phyloP scores from a whole-genome alignment of 2,888 invertebrate species.

The Pedicia rivosa region DNA sequence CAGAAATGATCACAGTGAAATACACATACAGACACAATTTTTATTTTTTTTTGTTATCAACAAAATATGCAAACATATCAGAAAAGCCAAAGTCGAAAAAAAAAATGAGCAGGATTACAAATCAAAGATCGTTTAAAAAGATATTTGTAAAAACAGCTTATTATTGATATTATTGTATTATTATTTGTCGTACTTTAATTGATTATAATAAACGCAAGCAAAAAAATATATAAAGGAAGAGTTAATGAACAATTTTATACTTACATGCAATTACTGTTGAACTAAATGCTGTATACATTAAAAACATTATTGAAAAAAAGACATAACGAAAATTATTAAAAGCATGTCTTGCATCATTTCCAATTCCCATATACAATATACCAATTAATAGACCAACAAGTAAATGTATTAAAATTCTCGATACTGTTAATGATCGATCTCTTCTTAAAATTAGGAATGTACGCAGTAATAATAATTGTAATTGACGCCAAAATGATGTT shows the following conservation, averaged over 20 bases:
- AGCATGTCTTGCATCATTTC: conserved; percentile 68
- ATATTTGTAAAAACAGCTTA: too few species aligned
- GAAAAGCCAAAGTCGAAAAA: too few species aligned
- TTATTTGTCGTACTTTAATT: too few species aligned
- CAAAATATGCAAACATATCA: too few species aligned
- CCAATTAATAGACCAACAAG: conserved; percentile 70
- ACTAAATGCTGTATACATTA: conserved; percentile 89
- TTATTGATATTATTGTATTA: too few species aligned
- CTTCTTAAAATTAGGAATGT: conserved; percentile 48
- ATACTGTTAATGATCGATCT: conserved; percentile 56
- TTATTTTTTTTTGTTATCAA: too few species aligned
- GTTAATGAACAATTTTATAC: conserved; percentile 28
- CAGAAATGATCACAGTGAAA: too few species aligned
- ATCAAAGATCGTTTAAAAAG: too few species aligned
- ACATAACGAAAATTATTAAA: conserved; percentile 76
- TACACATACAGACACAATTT: too few species aligned
- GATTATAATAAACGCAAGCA: too few species aligned
- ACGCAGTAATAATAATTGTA: conserved; percentile 42
- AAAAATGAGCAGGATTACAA: too few species aligned
- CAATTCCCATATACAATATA: conserved; percentile 66
- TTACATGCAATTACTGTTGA: conserved; percentile 81
- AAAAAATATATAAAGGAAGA: conserved; percentile 3
- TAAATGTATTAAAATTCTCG: conserved; percentile 63
- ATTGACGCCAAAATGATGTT: conserved; percentile 40
- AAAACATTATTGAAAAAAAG: conserved; percentile 84